Percentiles rank a stretch among this genome's conserved stretches.
Evolutionary conservation across 2,113 vertebrate genomes (phyloP).

Genomic region (Corvus hawaiiensis): DNA sequence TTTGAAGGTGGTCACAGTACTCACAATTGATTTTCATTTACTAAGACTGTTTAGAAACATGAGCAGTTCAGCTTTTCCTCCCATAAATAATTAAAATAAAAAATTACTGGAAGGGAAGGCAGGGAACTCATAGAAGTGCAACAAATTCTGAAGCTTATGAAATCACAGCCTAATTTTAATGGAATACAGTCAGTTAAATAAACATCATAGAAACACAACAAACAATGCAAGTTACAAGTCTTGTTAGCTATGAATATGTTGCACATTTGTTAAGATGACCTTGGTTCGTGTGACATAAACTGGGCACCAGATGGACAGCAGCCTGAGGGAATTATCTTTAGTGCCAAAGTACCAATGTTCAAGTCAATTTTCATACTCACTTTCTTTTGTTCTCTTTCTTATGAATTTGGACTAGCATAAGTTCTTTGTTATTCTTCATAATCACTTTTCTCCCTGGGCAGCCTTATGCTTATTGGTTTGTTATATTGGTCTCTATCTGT

Average conservation of each 20-base stretch:
- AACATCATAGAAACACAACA: neutral
- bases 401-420: neutral
- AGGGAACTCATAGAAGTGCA: neutral
- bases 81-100: neutral
- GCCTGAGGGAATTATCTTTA: neutral
- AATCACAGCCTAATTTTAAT: neutral
- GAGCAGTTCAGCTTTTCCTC: neutral
- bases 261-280: neutral
- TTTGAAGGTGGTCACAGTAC: neutral
- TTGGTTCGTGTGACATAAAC: neutral
- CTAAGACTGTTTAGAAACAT: neutral
- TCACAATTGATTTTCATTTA: neutral
- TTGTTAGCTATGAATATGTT: neutral
- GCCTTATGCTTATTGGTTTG: neutral
- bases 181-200: neutral
- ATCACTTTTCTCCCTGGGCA: neutral
- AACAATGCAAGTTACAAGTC: neutral
- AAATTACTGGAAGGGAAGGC: neutral
- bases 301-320: slow-evolving; percentile 19
- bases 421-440: neutral
- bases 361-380: neutral
- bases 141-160: neutral
- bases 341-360: neutral
- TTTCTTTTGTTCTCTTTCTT: neutral
- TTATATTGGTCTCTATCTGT: neutral